These are phyloP conservation scores for Heliocidaris erythrogramma DNA, from an alignment of 35 echinoderm and acorn worm species.

Conservation along the genomic window DNA sequence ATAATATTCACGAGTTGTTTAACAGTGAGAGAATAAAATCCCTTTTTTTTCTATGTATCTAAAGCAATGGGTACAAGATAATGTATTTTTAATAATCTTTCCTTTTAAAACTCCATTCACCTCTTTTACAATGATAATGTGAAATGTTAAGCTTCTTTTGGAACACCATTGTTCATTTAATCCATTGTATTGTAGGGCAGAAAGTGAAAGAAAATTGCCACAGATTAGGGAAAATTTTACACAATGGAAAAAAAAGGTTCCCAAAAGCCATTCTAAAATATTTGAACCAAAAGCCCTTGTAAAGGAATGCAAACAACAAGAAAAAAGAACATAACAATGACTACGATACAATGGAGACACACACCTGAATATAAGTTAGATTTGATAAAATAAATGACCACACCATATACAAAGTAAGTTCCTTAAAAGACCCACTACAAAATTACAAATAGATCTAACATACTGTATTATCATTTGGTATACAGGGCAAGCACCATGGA, in stretches of 20 bases:
- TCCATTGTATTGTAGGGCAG: not conserved
- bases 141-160: not conserved
- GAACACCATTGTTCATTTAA: not conserved
- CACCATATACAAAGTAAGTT: not conserved
- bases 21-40: not conserved
- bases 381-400: not conserved
- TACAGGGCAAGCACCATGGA: not conserved
- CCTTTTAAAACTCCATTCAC: not conserved
- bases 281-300: not conserved
- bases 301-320: not conserved
- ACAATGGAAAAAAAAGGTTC: not conserved
- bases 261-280: not conserved
- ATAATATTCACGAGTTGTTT: not conserved
- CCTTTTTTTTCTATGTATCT: too few species aligned
- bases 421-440: not conserved
- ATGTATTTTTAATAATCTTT: not conserved
- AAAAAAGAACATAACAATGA: not conserved
- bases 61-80: not conserved
- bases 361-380: not conserved
- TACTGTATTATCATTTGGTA: conserved; percentile 5
- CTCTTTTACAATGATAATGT: not conserved
- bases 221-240: not conserved
- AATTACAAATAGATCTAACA: conserved; percentile 3
- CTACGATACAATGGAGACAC: not conserved
- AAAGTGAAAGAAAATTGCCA: not conserved